phyloP scores from a whole-genome alignment of 2,888 invertebrate genomes.

The Cryptosula pallasiana region DNA sequence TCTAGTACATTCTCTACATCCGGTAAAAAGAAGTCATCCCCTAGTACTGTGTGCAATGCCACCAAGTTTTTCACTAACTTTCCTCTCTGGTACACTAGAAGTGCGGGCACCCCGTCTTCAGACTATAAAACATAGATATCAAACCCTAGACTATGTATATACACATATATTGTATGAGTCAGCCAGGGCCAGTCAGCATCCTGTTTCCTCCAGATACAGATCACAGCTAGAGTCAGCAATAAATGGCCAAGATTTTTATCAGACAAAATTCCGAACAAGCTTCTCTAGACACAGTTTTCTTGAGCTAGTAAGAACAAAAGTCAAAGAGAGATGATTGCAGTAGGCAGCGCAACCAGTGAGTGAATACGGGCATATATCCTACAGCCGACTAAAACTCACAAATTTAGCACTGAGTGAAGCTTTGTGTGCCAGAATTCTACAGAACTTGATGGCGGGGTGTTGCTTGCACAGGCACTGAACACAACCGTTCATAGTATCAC shows the following conservation, averaged over 20 bases:
- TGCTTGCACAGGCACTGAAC: constrained; percentile 69
- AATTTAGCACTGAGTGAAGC: constrained; percentile 83
- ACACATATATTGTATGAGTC: too few relatives aligned
- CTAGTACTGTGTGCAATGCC: constrained; percentile 76
- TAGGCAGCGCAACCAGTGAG: too few relatives aligned
- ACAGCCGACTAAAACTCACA: constrained; percentile 53
- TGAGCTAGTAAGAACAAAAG: too few relatives aligned
- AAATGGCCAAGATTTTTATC: too few relatives aligned
- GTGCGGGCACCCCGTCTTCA: constrained; percentile 73
- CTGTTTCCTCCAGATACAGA: too few relatives aligned
- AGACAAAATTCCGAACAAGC: too few relatives aligned
- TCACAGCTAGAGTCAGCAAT: too few relatives aligned
- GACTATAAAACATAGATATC: constrained; percentile 33
- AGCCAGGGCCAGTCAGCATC: too few relatives aligned
- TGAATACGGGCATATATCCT: too few relatives aligned
- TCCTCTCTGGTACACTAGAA: constrained; percentile 83
- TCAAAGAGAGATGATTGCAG: too few relatives aligned
- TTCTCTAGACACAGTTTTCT: too few relatives aligned
- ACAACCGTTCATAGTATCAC: constrained; percentile 72
- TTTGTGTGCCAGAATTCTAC: constrained; percentile 71
- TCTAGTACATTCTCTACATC: constrained; percentile 86
- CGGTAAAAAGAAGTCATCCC: constrained; percentile 80
- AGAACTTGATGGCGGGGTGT: constrained; percentile 82
- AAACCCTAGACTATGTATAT: too few relatives aligned
- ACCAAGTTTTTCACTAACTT: constrained; percentile 89